These are phyloP conservation scores for Gorsachius magnificus DNA, from an alignment of 2,797 vertebrate genomes.

Conservation along the genomic window DNA sequence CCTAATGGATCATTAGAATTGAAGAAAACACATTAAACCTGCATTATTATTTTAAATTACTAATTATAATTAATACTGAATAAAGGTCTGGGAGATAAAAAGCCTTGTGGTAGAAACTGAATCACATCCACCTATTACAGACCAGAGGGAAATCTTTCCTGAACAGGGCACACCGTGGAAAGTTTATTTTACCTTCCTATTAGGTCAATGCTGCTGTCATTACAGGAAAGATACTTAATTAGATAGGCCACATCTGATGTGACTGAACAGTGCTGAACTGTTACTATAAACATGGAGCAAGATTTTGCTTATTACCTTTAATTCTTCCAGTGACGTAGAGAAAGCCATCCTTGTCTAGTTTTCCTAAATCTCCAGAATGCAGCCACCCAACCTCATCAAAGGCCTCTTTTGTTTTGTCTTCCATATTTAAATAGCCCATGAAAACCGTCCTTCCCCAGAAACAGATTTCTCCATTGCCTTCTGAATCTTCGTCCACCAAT, in stretches of 20 bases:
- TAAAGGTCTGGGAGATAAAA: not conserved
- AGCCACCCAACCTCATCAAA: slow-evolving; percentile 87
- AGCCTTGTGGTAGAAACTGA: not conserved
- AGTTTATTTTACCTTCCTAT: not conserved
- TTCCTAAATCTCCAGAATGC: slow-evolving; percentile 85
- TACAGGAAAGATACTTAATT: not conserved
- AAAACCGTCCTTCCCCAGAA: slow-evolving; percentile 89
- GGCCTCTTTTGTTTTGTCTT: slow-evolving; percentile 83
- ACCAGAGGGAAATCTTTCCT: not conserved
- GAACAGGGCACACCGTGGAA: not conserved
- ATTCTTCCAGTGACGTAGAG: slow-evolving; percentile 88
- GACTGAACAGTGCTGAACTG: not conserved
- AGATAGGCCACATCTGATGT: not conserved
- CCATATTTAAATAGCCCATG: slow-evolving; percentile 91
- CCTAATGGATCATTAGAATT: not conserved
- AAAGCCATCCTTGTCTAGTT: slow-evolving; percentile 83
- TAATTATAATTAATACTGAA: not conserved
- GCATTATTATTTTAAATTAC: not conserved
- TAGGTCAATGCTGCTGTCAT: not conserved
- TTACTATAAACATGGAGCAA: not conserved
- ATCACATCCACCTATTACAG: not conserved
- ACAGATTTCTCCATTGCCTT: slow-evolving; percentile 85
- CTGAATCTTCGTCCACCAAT: slow-evolving; percentile 75
- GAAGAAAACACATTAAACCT: not conserved
- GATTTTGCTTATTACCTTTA: slow-evolving; percentile 78